Percentiles rank a stretch among this genome's conserved stretches.
These are phyloP conservation scores for Platygyra sinensis DNA, from an alignment of 64 coral and sea anemone genomes.

Conservation along the genomic window DNA sequence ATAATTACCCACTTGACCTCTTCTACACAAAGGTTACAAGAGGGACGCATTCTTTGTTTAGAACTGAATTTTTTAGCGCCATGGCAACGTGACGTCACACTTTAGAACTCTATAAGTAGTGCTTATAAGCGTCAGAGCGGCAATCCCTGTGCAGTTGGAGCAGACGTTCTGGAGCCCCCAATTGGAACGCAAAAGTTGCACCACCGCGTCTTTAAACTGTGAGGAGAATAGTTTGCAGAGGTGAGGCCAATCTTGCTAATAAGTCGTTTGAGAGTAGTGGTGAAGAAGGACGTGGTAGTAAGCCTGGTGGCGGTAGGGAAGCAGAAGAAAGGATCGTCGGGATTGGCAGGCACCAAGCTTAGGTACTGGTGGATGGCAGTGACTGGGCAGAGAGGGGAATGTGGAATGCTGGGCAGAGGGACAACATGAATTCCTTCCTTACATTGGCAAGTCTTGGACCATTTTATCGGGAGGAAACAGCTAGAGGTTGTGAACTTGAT, in stretches of 20 bases:
- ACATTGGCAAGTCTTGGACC: conserved; percentile 48
- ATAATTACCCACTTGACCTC: too few species aligned
- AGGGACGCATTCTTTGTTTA: too few species aligned
- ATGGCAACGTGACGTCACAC: too few species aligned
- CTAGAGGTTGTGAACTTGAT: conserved; percentile 38
- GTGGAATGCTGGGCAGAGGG: not conserved
- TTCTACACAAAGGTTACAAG: too few species aligned
- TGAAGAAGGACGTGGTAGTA: not conserved
- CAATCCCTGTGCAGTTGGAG: not conserved
- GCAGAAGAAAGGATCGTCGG: not conserved
- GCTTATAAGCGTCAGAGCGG: not conserved
- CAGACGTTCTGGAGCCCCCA: not conserved
- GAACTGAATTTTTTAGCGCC: too few species aligned
- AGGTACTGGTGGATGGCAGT: not conserved
- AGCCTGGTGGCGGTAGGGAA: not conserved
- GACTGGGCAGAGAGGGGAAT: not conserved
- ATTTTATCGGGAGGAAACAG: conserved; percentile 9
- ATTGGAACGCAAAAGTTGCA: not conserved
- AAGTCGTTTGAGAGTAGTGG: not conserved
- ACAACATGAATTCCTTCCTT: conserved; percentile 2
- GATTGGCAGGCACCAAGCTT: not conserved
- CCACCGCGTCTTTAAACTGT: not conserved
- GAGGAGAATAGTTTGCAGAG: not conserved
- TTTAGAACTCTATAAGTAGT: too few species aligned
- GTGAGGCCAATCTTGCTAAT: not conserved